Percentiles rank a stretch among this genome's conserved stretches.
phyloP scores from a whole-genome alignment of 2,888 invertebrate species.

The Cybosia mesomella region DNA sequence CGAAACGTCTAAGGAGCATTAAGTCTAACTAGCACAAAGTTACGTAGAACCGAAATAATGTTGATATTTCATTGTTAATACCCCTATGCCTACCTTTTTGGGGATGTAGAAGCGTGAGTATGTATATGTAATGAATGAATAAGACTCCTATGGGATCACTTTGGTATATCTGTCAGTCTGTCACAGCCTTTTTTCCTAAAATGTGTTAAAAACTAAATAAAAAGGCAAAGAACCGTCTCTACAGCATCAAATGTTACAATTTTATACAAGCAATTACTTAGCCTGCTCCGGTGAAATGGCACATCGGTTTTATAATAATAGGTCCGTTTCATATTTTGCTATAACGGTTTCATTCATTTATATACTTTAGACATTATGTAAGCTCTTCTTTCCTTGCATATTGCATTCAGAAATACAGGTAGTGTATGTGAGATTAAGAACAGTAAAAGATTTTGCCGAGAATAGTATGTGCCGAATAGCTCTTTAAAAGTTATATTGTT shows the following conservation, averaged over 20 bases:
- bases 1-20: no score
- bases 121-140: no score
- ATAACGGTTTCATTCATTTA: constrained; percentile 18
- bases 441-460: constrained; percentile 23
- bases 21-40: no score
- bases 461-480: constrained; percentile 17
- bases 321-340: constrained; percentile 24
- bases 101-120: no score
- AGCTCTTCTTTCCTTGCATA: constrained; percentile 51
- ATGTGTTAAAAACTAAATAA: background rate
- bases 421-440: constrained; percentile 42
- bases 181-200: background rate
- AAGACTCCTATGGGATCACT: background rate
- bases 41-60: no score
- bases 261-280: constrained; percentile 24
- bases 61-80: no score
- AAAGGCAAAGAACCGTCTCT: background rate
- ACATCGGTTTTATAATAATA: constrained; percentile 18
- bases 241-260: background rate
- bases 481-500: constrained; percentile 34
- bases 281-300: constrained; percentile 12
- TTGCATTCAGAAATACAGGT: constrained; percentile 51
- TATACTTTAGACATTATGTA: constrained; percentile 32
- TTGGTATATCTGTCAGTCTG: background rate
- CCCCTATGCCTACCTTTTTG: no score